Evolutionary conservation across 2,113 vertebrate genomes (phyloP).

Genomic region (Rhagologus leucostigma): DNA sequence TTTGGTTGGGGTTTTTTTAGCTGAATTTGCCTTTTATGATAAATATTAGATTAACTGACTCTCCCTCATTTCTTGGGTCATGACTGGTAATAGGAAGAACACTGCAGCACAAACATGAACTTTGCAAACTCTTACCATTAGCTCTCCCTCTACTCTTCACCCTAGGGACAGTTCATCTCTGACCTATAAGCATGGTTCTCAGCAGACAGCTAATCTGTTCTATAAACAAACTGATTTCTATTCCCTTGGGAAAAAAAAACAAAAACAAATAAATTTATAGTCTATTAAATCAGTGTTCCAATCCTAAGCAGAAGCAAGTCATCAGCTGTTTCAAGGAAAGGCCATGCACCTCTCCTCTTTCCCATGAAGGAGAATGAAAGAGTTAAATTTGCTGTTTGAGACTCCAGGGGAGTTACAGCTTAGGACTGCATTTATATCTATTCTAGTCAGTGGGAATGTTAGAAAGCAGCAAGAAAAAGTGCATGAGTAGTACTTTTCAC

Average conservation of each 20-base stretch:
- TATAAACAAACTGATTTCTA: conserved; percentile 30
- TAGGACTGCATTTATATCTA: neutral
- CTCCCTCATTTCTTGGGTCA: neutral
- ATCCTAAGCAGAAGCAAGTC: neutral
- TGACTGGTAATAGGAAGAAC: neutral
- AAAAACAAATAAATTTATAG: neutral
- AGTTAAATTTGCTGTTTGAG: neutral
- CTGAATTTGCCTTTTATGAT: neutral
- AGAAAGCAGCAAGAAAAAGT: neutral
- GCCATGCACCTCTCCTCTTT: neutral
- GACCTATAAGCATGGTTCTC: neutral
- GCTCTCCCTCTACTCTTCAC: neutral
- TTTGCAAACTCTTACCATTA: neutral
- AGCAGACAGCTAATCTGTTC: conserved; percentile 18
- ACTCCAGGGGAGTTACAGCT: neutral
- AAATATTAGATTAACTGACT: neutral
- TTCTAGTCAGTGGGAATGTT: neutral
- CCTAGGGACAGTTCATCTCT: conserved; percentile 11
- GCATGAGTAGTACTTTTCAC: neutral
- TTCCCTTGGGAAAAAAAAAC: neutral
- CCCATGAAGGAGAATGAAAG: neutral
- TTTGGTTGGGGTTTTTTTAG: neutral
- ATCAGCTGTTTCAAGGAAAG: neutral
- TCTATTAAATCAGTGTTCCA: neutral
- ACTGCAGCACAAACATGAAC: neutral